These are phyloP conservation scores for Neotoma lepida DNA, from an alignment of 2,113 vertebrate species.

Conservation along the genomic window DNA sequence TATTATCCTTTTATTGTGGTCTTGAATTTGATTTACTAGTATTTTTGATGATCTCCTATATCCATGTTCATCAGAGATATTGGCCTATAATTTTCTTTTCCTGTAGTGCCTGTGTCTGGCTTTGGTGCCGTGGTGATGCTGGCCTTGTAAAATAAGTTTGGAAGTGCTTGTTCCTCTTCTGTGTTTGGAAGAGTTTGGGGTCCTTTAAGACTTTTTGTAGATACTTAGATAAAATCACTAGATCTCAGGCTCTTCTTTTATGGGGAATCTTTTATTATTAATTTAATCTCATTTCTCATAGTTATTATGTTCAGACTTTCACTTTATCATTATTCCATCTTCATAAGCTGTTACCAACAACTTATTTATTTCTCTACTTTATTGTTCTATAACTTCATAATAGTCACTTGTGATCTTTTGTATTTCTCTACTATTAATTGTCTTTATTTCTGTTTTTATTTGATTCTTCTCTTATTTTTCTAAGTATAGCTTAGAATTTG, in stretches of 20 bases:
- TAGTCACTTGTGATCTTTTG: neutral
- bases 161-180: neutral
- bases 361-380: neutral
- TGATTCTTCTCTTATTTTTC: neutral
- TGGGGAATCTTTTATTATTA: neutral
- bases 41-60: neutral
- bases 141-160: neutral
- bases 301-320: neutral
- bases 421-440: neutral
- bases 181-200: neutral
- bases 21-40: neutral
- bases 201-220: neutral
- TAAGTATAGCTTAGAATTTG: neutral
- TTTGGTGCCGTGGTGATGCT: neutral
- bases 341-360: neutral
- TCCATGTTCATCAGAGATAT: neutral
- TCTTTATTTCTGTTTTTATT: conserved; percentile 3
- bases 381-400: neutral
- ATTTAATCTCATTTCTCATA: neutral
- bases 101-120: neutral
- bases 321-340: conserved; percentile 8
- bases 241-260: neutral
- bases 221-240: neutral
- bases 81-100: neutral
- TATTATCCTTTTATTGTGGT: neutral